Conservation (phyloP, 1,140 invertebrate species). For the Mycetomoellerius zeteki region DNA sequence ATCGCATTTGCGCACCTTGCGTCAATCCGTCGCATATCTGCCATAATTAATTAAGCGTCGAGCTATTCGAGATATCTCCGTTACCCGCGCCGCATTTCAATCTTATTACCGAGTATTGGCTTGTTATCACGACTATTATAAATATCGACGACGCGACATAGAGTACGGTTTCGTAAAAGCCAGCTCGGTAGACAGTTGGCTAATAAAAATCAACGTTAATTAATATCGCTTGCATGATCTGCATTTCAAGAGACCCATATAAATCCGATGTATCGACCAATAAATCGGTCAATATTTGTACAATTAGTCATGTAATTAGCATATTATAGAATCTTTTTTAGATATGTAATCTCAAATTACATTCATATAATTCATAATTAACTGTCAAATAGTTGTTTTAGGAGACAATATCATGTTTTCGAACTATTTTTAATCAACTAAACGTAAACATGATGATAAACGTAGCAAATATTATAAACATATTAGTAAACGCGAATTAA, state of each 20-base stretch:
- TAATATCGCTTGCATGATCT: conserved; percentile 48
- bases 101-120: conserved; percentile 43
- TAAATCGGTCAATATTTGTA: conserved; percentile 25
- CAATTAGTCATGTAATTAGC: conserved; percentile 41
- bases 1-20: conserved; percentile 55
- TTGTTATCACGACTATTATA: conserved; percentile 9
- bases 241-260: background rate
- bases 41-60: conserved; percentile 53
- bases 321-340: background rate
- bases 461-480: background rate
- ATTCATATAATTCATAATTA: conserved; percentile 7
- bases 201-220: conserved; percentile 61
- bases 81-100: conserved; percentile 9
- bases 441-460: background rate
- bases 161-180: conserved; percentile 12
- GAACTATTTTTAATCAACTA: background rate
- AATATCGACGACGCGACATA: conserved; percentile 9
- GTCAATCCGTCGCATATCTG: conserved; percentile 52
- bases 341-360: background rate
- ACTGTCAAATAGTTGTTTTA: background rate
- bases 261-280: too few relatives aligned
- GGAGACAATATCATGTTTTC: background rate
- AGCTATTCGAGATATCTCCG: conserved; percentile 32
- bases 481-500: conserved; percentile 9
- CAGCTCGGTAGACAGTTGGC: background rate